Evolutionary conservation across 2,888 invertebrate species (phyloP).

Genomic region (Leucophenga maculata): DNA sequence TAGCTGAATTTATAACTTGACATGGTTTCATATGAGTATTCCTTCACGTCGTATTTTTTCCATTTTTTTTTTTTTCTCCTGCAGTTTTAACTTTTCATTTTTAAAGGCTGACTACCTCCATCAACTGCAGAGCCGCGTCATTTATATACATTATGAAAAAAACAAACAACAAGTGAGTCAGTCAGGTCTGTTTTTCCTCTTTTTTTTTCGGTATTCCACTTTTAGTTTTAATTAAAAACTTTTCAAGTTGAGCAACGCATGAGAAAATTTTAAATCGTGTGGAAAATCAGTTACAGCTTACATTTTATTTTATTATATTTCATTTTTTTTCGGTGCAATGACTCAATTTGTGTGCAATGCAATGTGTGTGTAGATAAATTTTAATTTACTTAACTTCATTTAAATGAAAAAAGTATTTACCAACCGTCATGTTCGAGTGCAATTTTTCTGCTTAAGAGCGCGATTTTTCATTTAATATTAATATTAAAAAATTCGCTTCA

Average conservation of each 20-base stretch:
- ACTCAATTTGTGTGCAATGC: too few species aligned
- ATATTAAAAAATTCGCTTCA: too few species aligned
- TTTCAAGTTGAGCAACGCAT: constrained; percentile 1
- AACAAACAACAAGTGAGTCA: not conserved
- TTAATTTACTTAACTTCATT: too few species aligned
- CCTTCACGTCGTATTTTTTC: constrained; percentile 44
- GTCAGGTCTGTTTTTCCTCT: not conserved
- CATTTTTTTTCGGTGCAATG: too few species aligned
- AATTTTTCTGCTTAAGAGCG: too few species aligned
- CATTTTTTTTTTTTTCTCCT: constrained; percentile 29
- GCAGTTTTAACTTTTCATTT: constrained; percentile 9
- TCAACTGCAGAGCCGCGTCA: constrained; percentile 26
- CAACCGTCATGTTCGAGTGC: too few species aligned
- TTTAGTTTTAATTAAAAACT: constrained; percentile 27
- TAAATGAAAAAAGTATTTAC: too few species aligned
- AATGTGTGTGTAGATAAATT: too few species aligned
- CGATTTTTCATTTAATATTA: too few species aligned
- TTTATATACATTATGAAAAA: constrained; percentile 42
- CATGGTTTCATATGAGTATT: constrained; percentile 58
- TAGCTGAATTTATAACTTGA: constrained; percentile 54
- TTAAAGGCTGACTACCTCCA: too few species aligned
- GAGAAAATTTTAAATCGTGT: constrained; percentile 8
- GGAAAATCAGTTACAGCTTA: not conserved
- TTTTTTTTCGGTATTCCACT: constrained; percentile 11
- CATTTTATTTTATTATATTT: not conserved